Conservation (phyloP, 2,113 vertebrate genomes). For the Leptodactylus fuscus region DNA sequence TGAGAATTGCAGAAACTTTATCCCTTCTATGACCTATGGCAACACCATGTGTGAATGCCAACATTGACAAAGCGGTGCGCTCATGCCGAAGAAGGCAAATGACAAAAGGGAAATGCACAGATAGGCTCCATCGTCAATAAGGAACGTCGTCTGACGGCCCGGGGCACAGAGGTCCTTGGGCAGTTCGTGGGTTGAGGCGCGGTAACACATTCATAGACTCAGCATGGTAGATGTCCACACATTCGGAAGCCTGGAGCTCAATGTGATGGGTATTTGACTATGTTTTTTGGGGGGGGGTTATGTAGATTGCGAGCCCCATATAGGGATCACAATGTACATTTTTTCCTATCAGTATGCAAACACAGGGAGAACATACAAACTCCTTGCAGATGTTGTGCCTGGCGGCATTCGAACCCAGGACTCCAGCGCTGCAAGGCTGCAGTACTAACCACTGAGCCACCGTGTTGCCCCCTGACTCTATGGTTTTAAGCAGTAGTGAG, state of each 20-base stretch:
- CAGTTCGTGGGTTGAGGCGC: not conserved
- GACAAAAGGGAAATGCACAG: not conserved
- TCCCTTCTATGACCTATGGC: conserved; percentile 1
- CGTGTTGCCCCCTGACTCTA: too few relatives aligned
- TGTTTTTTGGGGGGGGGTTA: too few relatives aligned
- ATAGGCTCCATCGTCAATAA: not conserved
- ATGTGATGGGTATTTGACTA: not conserved
- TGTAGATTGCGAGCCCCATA: too few relatives aligned
- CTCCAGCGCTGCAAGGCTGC: too few relatives aligned
- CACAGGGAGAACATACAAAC: too few relatives aligned
- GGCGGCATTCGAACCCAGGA: too few relatives aligned
- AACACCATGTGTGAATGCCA: not conserved
- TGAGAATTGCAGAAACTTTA: not conserved
- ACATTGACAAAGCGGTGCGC: not conserved
- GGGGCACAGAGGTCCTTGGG: not conserved
- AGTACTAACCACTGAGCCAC: too few relatives aligned
- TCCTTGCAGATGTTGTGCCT: too few relatives aligned
- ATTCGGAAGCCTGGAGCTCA: too few relatives aligned
- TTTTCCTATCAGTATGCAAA: too few relatives aligned
- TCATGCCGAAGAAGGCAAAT: not conserved
- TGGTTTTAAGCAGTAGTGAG: too few relatives aligned
- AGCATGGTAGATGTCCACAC: not conserved
- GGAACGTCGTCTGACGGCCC: not conserved
- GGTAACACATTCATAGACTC: not conserved
- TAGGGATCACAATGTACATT: too few relatives aligned